Base-by-base conservation (phyloP, 53 echinoderm and acorn worm genomes). In the Astropecten irregularis region DNA sequence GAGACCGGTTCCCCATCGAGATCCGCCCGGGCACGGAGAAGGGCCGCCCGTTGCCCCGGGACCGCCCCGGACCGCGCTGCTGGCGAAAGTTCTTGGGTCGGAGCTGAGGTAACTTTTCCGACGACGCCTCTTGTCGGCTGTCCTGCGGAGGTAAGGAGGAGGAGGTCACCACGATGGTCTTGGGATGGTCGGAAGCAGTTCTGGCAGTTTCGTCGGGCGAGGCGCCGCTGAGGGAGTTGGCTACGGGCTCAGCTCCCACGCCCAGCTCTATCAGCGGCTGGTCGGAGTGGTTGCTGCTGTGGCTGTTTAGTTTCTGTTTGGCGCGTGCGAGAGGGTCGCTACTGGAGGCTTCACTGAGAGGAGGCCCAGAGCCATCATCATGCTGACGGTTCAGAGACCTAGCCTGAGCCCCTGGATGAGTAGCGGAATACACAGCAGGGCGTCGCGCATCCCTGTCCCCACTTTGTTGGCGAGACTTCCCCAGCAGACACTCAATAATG, bases 401-500 rank as follows among this genome's bases (percentile, higher is more conserved):
- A n/a, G 82, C 14, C 11, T 23, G 11, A 3, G 66, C 23, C 40
- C 7, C 40, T 20, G 83, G 73, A 28, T 83, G 55, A 52, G 72
- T 71, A 23, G 40, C 60, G 18, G 63, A 30, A n/a, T 71, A 72
- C 34, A 30, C 34, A 39, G 9, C 49, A 49, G 71, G 71, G 6
- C 55, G 22, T 7, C 83, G 26, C 14, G 49, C 30, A 19, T 65
- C 66, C 9, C 69, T 28, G 14, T 61, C 71, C 48, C 49, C 51
- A 49, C 49, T 7, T 3, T 69, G 49, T 11, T 42, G 42, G 37
- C 84, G 89, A 40, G 67, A 18, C 46, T 76, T 74, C 3, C 86
- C 86, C 2, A 85, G 74, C 16, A 85, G 76, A 21, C 73, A 73
- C 61, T 96, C 91, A 48, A 96, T 93, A 13, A 96, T 96, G 23